Base-by-base conservation (phyloP, 2,888 invertebrate species). In the Ochropleura plecta region DNA sequence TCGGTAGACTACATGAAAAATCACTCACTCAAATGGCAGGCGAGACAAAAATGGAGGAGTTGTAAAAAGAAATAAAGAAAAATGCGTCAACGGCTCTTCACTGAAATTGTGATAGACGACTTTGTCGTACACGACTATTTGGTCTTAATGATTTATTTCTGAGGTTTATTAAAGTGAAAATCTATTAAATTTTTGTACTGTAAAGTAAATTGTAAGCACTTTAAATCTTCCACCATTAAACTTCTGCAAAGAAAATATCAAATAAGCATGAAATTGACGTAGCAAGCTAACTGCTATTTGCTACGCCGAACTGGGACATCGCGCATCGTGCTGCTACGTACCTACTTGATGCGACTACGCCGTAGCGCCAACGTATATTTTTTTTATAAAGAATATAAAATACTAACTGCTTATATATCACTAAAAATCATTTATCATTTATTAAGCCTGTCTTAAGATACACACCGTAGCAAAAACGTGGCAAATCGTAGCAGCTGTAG, bases 401-500 rank as follows among this genome's bases (percentile, higher is more conserved):
- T n/a, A n/a, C n/a, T n/a, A n/a, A n/a, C n/a, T n/a, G n/a, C n/a
- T n/a, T n/a, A n/a, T n/a, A n/a, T n/a, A n/a, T n/a, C n/a, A n/a
- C n/a, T n/a, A n/a, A n/a, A n/a, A n/a, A n/a, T n/a, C n/a, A n/a
- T n/a, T n/a, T n/a, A n/a, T n/a, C n/a, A n/a, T n/a, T n/a, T n/a
- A 90, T 91, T 92, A 92, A 92, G 81, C 92, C 90, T 90, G 90
- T 89, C 89, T 84, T 70, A 77, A 82, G 79, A 90, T 91, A 88
- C 86, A 5, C 8, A 18, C n/a, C 12, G 53, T 20, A 20, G n/a
- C 12, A 12, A 1, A 53, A 10, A 55, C 12, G 20, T 48, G 2
- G n/a, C 10, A 4, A 30, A 12, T 10, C 42, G 60, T 60, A 60
- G 60, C 60, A 18, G 5, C 10, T 42, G 60, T 60, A 42, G 42